Conservation (phyloP, 2,113 vertebrate genomes). For the Hyperoodon ampullatus region DNA sequence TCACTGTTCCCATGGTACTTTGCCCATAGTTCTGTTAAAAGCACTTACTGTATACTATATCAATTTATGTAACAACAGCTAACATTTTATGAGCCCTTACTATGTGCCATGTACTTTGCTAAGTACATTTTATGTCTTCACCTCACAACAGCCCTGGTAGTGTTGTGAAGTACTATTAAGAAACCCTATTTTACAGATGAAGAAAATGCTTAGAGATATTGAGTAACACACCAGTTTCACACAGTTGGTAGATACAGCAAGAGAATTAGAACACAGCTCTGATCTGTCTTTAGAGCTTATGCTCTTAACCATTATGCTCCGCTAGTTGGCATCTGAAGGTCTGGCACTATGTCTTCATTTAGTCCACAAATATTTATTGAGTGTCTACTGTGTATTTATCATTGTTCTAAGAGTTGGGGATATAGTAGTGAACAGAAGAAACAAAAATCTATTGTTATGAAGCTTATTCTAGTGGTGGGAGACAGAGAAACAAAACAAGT, state of each 20-base stretch:
- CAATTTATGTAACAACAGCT: not conserved
- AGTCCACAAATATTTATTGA: constrained; percentile 35
- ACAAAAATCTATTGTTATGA: not conserved
- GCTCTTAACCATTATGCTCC: not conserved
- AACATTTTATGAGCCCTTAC: constrained; percentile 7
- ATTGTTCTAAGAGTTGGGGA: not conserved
- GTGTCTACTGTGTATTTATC: not conserved
- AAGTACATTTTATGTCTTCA: not conserved
- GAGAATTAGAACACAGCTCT: constrained; percentile 35
- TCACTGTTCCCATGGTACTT: not conserved
- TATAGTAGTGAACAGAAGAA: constrained; percentile 15
- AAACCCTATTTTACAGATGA: not conserved
- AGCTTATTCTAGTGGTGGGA: not conserved
- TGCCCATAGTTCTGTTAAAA: not conserved
- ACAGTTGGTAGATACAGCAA: not conserved
- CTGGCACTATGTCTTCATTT: constrained; percentile 11
- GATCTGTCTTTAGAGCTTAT: not conserved
- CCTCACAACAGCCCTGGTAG: not conserved
- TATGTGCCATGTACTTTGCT: not conserved
- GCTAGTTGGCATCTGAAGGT: not conserved
- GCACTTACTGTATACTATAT: not conserved
- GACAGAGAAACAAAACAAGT: constrained; percentile 8
- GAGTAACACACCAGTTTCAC: not conserved
- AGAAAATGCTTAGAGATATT: not conserved
- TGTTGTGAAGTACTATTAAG: constrained; percentile 3